Conservation (phyloP, 64 coral and sea anemone genomes). For the Montipora sp. region DNA sequence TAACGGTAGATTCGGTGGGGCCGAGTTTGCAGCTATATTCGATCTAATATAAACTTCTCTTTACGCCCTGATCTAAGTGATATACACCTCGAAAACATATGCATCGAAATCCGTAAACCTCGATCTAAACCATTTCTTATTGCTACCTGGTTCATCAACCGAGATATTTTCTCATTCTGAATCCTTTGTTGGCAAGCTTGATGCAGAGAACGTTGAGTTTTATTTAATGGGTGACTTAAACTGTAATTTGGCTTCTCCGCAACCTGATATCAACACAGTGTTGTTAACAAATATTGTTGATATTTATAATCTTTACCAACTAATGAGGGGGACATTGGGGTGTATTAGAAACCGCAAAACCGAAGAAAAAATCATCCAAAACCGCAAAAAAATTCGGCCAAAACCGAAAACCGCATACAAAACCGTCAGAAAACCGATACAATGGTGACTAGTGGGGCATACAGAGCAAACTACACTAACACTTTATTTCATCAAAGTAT, state of each 20-base stretch:
- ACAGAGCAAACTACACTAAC: too few relatives aligned
- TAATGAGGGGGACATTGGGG: too few relatives aligned
- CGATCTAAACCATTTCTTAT: not conserved
- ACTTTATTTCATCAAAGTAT: too few relatives aligned
- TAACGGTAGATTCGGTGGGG: not conserved
- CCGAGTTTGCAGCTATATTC: not conserved
- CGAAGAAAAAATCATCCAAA: too few relatives aligned
- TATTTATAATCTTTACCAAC: not conserved
- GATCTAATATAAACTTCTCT: not conserved
- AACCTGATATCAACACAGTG: constrained; percentile 13
- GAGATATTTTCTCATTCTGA: not conserved
- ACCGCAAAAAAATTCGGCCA: too few relatives aligned
- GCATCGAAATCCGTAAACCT: not conserved
- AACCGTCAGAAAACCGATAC: too few relatives aligned
- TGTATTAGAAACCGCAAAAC: too few relatives aligned
- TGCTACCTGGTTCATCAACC: not conserved
- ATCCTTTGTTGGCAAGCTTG: too few relatives aligned
- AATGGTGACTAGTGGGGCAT: too few relatives aligned
- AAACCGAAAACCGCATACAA: too few relatives aligned
- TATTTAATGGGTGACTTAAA: not conserved
- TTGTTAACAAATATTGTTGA: not conserved
- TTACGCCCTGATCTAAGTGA: not conserved
- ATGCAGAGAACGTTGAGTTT: too few relatives aligned
- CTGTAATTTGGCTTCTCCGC: not conserved
- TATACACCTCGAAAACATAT: not conserved